These are phyloP conservation scores for Anolis carolinensis DNA, from an alignment of 2,113 vertebrate genomes.

Conservation along the genomic window DNA sequence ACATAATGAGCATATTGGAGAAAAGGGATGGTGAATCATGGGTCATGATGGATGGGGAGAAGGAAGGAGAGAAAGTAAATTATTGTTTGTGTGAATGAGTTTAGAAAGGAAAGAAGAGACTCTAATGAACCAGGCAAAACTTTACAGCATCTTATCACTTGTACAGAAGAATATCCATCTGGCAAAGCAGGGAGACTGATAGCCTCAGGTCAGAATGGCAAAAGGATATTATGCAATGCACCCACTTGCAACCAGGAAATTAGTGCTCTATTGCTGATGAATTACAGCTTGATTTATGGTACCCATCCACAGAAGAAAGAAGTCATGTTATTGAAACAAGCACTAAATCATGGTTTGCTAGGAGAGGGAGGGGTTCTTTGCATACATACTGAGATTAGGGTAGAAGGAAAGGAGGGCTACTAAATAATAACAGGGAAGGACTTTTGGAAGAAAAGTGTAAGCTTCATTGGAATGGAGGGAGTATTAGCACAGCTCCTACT, in stretches of 20 bases:
- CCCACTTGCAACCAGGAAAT: slow-evolving; percentile 45
- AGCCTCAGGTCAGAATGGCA: background rate
- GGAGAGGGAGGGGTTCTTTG: background rate
- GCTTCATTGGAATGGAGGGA: background rate
- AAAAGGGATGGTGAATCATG: background rate
- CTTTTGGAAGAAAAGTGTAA: background rate
- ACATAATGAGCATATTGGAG: background rate
- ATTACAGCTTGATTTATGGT: slow-evolving; percentile 55
- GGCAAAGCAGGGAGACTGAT: slow-evolving; percentile 23
- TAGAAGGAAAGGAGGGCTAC: background rate
- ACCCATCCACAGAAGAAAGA: slow-evolving; percentile 19
- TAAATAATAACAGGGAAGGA: fast-evolving
- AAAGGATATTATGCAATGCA: slow-evolving; percentile 14
- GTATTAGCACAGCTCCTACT: background rate
- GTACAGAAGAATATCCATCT: slow-evolving; percentile 23
- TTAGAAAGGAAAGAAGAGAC: background rate
- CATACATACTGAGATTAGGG: fast-evolving
- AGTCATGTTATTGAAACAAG: slow-evolving; percentile 25
- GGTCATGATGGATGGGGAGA: background rate
- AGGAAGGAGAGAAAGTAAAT: background rate
- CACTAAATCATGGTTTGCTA: background rate
- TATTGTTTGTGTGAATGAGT: background rate
- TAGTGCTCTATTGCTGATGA: slow-evolving; percentile 27
- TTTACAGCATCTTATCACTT: slow-evolving; percentile 27
- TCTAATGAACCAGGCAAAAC: slow-evolving; percentile 20